phyloP scores from a whole-genome alignment of 2,113 vertebrate species.

The Brachyhypopomus occidentalis region DNA sequence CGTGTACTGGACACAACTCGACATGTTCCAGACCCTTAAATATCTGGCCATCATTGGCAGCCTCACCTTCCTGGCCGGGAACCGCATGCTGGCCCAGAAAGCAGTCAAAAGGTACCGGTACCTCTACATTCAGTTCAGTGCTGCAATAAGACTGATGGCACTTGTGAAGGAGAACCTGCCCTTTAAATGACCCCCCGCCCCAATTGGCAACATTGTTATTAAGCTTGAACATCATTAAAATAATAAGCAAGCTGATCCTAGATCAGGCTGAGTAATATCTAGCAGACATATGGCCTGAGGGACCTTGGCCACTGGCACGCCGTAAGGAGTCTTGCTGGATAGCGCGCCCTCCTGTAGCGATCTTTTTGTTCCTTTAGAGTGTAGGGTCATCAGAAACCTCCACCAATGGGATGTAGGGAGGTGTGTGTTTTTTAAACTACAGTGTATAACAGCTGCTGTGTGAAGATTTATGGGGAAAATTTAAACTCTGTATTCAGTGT shows the following conservation, averaged over 20 bases:
- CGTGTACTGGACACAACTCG: constrained; percentile 96
- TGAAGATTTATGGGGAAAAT: too few species aligned
- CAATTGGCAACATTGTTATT: too few species aligned
- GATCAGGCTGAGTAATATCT: not conserved
- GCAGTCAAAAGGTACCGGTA: constrained; percentile 90
- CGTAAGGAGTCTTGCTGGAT: constrained; percentile 23
- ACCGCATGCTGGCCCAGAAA: constrained; percentile 98
- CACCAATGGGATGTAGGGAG: constrained; percentile 2
- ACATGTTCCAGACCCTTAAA: constrained; percentile 99
- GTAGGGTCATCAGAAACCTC: constrained; percentile 59
- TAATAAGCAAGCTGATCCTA: not conserved
- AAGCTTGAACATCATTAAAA: not conserved
- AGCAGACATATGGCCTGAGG: not conserved
- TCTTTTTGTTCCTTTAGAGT: constrained; percentile 46
- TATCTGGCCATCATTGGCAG: constrained; percentile 93
- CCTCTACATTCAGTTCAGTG: not conserved
- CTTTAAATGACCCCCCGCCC: too few species aligned
- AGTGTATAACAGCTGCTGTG: too few species aligned
- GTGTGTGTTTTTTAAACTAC: too few species aligned
- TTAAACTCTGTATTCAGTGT: too few species aligned
- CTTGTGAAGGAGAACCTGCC: too few species aligned
- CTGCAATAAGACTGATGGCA: not conserved
- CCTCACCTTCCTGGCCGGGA: constrained; percentile 95
- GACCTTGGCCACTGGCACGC: constrained; percentile 22
- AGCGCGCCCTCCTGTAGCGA: constrained; percentile 20